phyloP scores from a whole-genome alignment of 2,797 vertebrate species.

The Muraenolepis orangiensis region DNA sequence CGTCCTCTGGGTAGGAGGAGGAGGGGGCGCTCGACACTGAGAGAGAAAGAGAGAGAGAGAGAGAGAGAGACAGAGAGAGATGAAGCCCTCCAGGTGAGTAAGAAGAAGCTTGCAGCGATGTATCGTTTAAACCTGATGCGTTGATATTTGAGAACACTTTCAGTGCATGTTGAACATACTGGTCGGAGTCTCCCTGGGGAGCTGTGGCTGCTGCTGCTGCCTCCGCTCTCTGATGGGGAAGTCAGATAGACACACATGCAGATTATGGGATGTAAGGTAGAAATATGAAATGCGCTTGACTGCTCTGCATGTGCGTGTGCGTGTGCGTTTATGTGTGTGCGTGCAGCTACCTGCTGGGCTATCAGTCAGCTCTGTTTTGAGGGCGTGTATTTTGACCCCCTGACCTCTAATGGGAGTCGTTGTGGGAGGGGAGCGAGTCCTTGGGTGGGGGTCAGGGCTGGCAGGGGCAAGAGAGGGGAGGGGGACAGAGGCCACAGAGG shows the following conservation, averaged over 20 bases:
- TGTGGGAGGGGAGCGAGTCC: constrained; percentile 11
- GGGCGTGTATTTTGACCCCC: constrained; percentile 37
- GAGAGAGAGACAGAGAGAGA: not conserved
- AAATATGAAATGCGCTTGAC: not conserved
- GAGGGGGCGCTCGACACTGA: constrained; percentile 60
- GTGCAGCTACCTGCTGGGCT: constrained; percentile 22
- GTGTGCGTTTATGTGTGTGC: not conserved
- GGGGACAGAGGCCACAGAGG: not conserved
- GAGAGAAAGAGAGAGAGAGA: constrained; percentile 19
- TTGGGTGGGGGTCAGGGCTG: constrained; percentile 12
- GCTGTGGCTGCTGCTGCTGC: constrained; percentile 11
- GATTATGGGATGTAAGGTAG: not conserved
- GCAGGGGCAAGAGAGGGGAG: constrained; percentile 8
- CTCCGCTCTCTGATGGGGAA: constrained; percentile 23
- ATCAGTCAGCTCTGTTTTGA: constrained; percentile 8
- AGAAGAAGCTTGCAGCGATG: not conserved
- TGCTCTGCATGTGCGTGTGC: not conserved
- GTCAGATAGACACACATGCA: not conserved
- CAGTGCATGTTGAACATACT: constrained; percentile 33
- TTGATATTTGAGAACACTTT: not conserved
- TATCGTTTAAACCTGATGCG: not conserved
- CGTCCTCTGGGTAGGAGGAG: constrained; percentile 50
- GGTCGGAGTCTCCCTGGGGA: constrained; percentile 40
- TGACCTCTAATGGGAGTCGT: constrained; percentile 18
- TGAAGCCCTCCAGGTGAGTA: not conserved